phyloP scores from a whole-genome alignment of 2,888 invertebrate species.

The Drosophila crucigera region DNA sequence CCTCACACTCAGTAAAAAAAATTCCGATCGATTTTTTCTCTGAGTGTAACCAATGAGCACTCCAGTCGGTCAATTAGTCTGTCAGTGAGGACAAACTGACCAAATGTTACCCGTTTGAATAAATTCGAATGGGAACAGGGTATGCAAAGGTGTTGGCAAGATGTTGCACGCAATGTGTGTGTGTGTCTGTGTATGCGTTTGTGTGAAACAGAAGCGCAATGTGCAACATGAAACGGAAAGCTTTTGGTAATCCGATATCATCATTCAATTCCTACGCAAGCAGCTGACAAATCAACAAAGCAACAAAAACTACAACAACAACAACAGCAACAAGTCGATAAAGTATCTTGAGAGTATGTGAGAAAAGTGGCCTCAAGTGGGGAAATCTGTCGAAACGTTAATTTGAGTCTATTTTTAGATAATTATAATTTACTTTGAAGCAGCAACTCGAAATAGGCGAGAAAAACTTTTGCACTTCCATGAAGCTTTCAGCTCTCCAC shows the following conservation, averaged over 20 bases:
- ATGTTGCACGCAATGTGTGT: conserved; percentile 28
- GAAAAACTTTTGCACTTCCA: conserved; percentile 50
- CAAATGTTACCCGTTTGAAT: not conserved
- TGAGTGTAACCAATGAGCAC: not conserved
- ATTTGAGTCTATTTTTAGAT: conserved; percentile 60
- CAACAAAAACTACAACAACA: conserved; percentile 13
- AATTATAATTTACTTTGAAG: conserved; percentile 66
- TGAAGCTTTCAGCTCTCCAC: conserved; percentile 14
- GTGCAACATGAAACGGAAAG: conserved; percentile 49
- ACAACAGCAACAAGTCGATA: conserved; percentile 11
- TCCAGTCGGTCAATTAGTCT: not conserved
- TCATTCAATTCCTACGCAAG: conserved; percentile 42
- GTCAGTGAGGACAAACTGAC: not conserved
- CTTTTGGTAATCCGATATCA: conserved; percentile 49
- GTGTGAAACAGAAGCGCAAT: conserved; percentile 45
- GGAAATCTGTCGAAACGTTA: conserved; percentile 22
- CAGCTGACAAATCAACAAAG: conserved; percentile 35
- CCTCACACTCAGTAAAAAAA: not conserved
- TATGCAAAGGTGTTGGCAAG: conserved; percentile 28
- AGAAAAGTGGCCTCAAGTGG: conserved; percentile 24
- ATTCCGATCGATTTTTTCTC: not conserved
- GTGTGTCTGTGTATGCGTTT: not conserved
- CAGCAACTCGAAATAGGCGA: conserved; percentile 43
- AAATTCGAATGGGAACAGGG: not conserved
- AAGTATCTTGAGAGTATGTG: not conserved